These are phyloP conservation scores for Chrysopilus asiliformis DNA, from an alignment of 2,888 invertebrate genomes.

Conservation along the genomic window DNA sequence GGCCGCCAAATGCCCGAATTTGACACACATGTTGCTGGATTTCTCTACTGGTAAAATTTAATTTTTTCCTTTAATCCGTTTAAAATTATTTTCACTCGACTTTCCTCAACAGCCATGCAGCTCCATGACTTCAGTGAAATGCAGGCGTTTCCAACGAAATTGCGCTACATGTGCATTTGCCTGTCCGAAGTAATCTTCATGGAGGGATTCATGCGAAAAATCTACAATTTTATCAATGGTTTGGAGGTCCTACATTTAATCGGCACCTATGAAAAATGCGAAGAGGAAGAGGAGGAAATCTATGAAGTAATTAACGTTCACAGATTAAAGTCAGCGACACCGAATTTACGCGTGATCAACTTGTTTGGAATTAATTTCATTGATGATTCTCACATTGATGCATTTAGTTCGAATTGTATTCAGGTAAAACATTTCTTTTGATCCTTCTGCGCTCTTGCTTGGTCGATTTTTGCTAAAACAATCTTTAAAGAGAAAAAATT, in stretches of 20 bases:
- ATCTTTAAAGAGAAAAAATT: too few relatives aligned
- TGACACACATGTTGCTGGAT: constrained; percentile 91
- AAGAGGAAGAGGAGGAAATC: constrained; percentile 98
- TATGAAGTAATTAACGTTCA: constrained; percentile 99
- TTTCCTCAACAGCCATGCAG: too few relatives aligned
- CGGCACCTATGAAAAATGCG: constrained; percentile 94
- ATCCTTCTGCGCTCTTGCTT: too few relatives aligned
- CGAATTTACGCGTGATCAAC: constrained; percentile 94
- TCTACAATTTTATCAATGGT: constrained; percentile 98
- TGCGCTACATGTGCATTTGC: constrained; percentile 90
- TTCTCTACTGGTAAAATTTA: constrained; percentile 65
- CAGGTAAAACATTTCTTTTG: constrained; percentile 40
- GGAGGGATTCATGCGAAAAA: constrained; percentile 99
- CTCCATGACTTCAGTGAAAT: constrained; percentile 98
- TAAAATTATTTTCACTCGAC: neutral
- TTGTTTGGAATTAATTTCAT: constrained; percentile 97
- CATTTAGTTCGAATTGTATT: constrained; percentile 92
- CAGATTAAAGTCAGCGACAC: constrained; percentile 94
- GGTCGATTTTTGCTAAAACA: too few relatives aligned
- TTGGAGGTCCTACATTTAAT: constrained; percentile 91
- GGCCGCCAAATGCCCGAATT: constrained; percentile 88
- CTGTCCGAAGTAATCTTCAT: constrained; percentile 99
- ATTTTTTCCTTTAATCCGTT: neutral
- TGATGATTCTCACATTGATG: constrained; percentile 97
- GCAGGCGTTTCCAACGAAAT: constrained; percentile 95